Evolutionary conservation across 2,888 invertebrate genomes (phyloP).

Genomic region (Himalopsyche kuldschensis): DNA sequence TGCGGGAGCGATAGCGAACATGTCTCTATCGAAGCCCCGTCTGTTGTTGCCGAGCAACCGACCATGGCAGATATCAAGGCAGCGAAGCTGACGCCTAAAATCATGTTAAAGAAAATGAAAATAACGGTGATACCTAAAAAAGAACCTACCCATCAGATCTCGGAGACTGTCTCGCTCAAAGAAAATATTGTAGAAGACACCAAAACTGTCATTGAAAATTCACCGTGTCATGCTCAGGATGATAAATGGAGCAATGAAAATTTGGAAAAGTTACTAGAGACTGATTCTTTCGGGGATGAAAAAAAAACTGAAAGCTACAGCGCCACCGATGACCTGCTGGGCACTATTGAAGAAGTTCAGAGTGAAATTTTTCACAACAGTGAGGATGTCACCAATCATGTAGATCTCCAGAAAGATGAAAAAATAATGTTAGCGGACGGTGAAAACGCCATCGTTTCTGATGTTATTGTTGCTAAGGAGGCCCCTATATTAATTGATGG

Average conservation of each 20-base stretch:
- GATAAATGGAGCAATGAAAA: slow-evolving; percentile 28
- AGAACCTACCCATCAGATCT: not conserved
- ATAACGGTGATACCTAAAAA: slow-evolving; percentile 35
- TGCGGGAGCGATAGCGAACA: not conserved
- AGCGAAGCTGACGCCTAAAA: slow-evolving; percentile 58
- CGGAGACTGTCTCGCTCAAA: not conserved
- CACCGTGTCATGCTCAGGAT: not conserved
- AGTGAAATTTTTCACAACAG: not conserved
- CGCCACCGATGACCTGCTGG: slow-evolving; percentile 16
- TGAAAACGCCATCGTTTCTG: not conserved
- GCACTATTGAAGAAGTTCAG: slow-evolving; percentile 18
- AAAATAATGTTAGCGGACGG: not conserved
- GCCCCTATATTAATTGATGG: not conserved
- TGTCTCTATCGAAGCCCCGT: not conserved
- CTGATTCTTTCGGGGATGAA: not conserved
- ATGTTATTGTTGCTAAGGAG: not conserved
- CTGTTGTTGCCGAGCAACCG: not conserved
- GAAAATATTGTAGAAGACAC: not conserved
- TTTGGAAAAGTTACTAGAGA: slow-evolving; percentile 17
- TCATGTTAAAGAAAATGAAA: slow-evolving; percentile 58
- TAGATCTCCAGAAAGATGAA: not conserved
- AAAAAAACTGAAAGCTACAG: not conserved
- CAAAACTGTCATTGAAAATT: not conserved
- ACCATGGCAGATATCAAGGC: slow-evolving; percentile 56
- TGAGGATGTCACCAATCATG: not conserved